phyloP scores from a whole-genome alignment of 2,113 vertebrate species.

The Protobothrops flavoviridis region DNA sequence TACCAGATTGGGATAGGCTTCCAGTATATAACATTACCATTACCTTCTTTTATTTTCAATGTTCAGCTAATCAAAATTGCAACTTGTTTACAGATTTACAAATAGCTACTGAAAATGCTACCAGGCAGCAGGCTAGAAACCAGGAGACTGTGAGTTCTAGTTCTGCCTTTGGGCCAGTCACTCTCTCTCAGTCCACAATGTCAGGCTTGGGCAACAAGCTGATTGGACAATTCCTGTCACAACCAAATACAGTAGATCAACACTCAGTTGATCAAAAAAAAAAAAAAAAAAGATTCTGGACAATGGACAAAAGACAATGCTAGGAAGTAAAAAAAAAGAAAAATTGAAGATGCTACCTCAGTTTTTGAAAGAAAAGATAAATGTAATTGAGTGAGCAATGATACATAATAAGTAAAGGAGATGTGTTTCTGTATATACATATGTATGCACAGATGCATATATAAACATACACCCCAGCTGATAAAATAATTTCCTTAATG shows the following conservation, averaged over 20 bases:
- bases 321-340: not conserved
- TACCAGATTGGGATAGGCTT: not conserved
- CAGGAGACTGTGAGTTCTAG: not conserved
- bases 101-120: conserved; percentile 5
- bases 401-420: conserved; percentile 3
- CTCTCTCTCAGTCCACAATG: not conserved
- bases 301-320: no score
- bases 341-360: conserved; percentile 15
- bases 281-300: not conserved
- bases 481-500: conserved; percentile 26
- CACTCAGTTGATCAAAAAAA: not conserved
- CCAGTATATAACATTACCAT: not conserved
- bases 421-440: not conserved
- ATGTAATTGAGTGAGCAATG: not conserved
- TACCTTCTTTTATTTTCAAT: not conserved
- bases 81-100: conserved; percentile 35
- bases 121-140: not conserved
- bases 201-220: not conserved
- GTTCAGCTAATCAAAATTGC: not conserved
- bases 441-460: not conserved
- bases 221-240: not conserved
- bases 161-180: not conserved
- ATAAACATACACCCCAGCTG: not conserved
- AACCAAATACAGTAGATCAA: not conserved
- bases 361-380: conserved; percentile 34